Percentiles rank a stretch among this genome's conserved stretches.
Conservation (phyloP, 1,140 invertebrate genomes). For the Bombus haemorrhoidalis region DNA sequence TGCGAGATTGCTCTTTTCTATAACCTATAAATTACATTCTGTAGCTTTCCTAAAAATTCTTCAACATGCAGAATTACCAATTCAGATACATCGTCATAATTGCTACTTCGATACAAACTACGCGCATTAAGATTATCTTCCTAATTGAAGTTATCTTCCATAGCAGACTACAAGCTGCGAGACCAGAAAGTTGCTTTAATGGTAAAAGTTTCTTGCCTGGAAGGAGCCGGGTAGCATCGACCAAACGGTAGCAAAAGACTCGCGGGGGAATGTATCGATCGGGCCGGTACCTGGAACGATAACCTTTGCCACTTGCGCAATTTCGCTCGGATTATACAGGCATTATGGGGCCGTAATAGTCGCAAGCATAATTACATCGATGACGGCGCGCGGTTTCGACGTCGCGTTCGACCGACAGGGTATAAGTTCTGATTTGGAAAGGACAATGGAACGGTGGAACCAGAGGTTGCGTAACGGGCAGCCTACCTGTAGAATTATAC, state of each 20-base stretch:
- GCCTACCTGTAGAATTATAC: slow-evolving; percentile 33
- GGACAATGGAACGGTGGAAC: slow-evolving; percentile 53
- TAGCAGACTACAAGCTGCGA: neutral
- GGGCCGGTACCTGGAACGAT: slow-evolving; percentile 40
- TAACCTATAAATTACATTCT: neutral
- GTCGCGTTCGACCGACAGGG: slow-evolving; percentile 32
- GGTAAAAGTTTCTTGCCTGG: neutral
- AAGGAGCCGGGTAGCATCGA: slow-evolving; percentile 18
- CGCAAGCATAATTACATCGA: slow-evolving; percentile 43
- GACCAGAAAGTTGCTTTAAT: neutral
- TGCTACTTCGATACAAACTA: neutral
- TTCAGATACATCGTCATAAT: neutral
- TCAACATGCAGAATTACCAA: neutral
- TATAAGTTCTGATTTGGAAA: slow-evolving; percentile 22
- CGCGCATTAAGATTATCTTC: neutral
- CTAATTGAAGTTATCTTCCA: neutral
- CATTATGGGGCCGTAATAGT: slow-evolving; percentile 40
- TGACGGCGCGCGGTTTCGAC: slow-evolving; percentile 24
- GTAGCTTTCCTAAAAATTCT: neutral
- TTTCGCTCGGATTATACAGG: slow-evolving; percentile 7
- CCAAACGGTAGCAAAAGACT: slow-evolving; percentile 23
- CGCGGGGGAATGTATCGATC: slow-evolving; percentile 27
- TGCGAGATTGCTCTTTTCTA: neutral
- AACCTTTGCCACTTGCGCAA: slow-evolving; percentile 46
- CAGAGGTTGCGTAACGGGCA: slow-evolving; percentile 17